phyloP scores from a whole-genome alignment of 1,140 invertebrate genomes.

The Cotesia chilonis region DNA sequence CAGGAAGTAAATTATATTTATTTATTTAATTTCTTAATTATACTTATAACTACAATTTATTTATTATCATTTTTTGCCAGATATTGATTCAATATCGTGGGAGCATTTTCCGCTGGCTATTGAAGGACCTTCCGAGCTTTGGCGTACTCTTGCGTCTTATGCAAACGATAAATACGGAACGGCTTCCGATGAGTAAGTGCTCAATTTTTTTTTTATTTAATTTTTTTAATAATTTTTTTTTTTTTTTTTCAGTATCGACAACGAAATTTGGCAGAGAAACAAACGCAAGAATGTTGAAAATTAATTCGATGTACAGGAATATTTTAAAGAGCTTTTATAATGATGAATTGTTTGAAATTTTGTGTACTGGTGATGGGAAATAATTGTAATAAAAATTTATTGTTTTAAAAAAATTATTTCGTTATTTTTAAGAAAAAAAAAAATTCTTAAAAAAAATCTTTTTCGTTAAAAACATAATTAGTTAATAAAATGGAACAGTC shows the following conservation, averaged over 20 bases:
- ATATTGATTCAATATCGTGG: constrained; percentile 45
- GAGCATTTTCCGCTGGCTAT: constrained; percentile 56
- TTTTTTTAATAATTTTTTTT: constrained; percentile 24
- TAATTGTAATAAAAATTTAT: too few relatives aligned
- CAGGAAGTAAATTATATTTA: constrained; percentile 10
- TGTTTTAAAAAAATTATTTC: too few relatives aligned
- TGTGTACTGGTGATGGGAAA: too few relatives aligned
- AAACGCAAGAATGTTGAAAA: constrained; percentile 39
- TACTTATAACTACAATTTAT: background rate
- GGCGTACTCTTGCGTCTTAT: constrained; percentile 55
- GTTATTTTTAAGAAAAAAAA: too few relatives aligned
- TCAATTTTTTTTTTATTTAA: constrained; percentile 10
- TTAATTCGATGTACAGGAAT: background rate
- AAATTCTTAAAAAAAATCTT: too few relatives aligned
- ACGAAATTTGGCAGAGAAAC: constrained; percentile 51
- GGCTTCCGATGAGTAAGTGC: constrained; percentile 48
- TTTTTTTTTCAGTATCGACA: constrained; percentile 47
- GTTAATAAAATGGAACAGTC: too few relatives aligned
- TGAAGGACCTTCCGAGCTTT: constrained; percentile 56
- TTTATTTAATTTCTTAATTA: background rate
- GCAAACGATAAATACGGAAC: constrained; percentile 43
- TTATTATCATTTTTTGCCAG: constrained; percentile 21
- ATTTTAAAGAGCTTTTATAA: too few relatives aligned
- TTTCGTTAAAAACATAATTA: too few relatives aligned
- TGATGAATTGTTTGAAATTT: too few relatives aligned